These are phyloP conservation scores for Hiodon tergisus DNA, from an alignment of 2,113 vertebrate genomes.

Conservation along the genomic window DNA sequence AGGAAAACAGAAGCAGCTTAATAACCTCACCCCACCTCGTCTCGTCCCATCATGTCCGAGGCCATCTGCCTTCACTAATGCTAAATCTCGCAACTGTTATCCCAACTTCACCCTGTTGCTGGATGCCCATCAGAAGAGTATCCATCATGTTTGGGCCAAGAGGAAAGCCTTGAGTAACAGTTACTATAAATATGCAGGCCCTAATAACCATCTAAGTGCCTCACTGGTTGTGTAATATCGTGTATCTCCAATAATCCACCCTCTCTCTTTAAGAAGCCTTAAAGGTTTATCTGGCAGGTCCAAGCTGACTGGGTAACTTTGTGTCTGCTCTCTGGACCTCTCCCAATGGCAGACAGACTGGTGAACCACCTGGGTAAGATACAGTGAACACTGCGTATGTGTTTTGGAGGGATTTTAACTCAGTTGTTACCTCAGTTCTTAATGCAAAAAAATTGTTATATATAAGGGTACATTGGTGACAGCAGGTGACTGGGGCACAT, in stretches of 20 bases:
- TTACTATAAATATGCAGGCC: constrained; percentile 47
- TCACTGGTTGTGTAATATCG: constrained; percentile 42
- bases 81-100: constrained; percentile 33
- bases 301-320: constrained; percentile 8
- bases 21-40: not conserved
- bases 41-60: not conserved
- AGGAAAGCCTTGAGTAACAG: constrained; percentile 29
- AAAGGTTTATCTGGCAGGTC: constrained; percentile 26
- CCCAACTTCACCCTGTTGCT: constrained; percentile 17
- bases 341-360: constrained; percentile 37
- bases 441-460: too few species aligned
- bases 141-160: constrained; percentile 36
- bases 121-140: constrained; percentile 29
- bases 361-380: constrained; percentile 35
- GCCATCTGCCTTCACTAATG: not conserved
- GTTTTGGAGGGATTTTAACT: too few species aligned
- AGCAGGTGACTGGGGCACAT: not conserved
- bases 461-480: not conserved
- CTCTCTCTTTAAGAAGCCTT: constrained; percentile 33
- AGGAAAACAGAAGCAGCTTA: not conserved
- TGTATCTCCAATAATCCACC: constrained; percentile 44
- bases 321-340: constrained; percentile 44
- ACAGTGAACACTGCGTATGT: not conserved
- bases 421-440: too few species aligned
- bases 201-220: constrained; percentile 41